These are phyloP conservation scores for Psilopsiagon aurifrons DNA, from an alignment of 2,113 vertebrate species.

Conservation along the genomic window DNA sequence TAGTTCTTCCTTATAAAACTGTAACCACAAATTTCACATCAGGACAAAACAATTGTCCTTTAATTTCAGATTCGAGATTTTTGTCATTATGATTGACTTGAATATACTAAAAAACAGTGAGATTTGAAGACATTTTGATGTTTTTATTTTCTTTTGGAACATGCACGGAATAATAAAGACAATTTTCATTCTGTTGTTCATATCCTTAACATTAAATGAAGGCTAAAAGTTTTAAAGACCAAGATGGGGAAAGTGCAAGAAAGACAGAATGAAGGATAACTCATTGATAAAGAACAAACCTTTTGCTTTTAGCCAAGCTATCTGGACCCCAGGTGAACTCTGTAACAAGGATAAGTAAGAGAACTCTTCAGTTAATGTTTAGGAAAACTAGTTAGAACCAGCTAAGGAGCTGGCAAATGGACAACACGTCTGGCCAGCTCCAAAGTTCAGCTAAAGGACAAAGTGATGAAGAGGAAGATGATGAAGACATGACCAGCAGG, in stretches of 20 bases:
- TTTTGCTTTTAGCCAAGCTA: background rate
- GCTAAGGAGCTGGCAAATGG: background rate
- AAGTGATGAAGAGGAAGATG: background rate
- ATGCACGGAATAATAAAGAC: background rate
- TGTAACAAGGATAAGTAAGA: background rate
- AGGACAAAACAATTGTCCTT: slow-evolving; percentile 70
- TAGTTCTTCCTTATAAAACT: slow-evolving; percentile 58
- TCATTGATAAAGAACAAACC: background rate
- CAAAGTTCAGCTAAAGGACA: background rate
- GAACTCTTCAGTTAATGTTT: background rate
- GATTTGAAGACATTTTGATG: slow-evolving; percentile 46
- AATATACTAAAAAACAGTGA: slow-evolving; percentile 6
- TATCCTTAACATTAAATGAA: background rate
- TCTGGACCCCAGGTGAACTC: background rate
- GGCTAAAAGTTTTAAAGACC: background rate
- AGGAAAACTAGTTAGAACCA: background rate
- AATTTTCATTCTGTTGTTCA: background rate
- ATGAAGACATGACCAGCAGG: background rate
- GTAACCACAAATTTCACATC: slow-evolving; percentile 19
- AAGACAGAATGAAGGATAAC: background rate
- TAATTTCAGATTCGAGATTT: slow-evolving; percentile 73
- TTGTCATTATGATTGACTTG: slow-evolving; percentile 74
- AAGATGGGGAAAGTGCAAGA: background rate
- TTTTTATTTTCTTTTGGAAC: slow-evolving; percentile 34
- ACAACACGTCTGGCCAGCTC: background rate